Percentiles rank a stretch among this genome's conserved stretches.
phyloP scores from a whole-genome alignment of 2,113 vertebrate species.

The Phrynosoma blainvillii region DNA sequence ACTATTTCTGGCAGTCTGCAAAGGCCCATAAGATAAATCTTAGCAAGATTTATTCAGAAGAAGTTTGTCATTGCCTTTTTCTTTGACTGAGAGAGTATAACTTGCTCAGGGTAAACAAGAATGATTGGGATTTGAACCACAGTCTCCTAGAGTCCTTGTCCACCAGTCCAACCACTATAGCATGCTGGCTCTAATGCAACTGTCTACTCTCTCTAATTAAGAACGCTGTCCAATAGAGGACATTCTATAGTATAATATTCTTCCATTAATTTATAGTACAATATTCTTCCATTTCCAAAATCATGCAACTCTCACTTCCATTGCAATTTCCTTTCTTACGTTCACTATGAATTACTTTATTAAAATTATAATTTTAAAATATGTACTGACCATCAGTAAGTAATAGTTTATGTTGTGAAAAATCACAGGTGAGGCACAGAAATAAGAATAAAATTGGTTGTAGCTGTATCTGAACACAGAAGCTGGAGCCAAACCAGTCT shows the following conservation, averaged over 20 bases:
- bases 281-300: constrained; percentile 40
- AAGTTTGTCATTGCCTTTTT: too few species aligned
- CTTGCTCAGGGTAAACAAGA: too few species aligned
- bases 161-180: neutral
- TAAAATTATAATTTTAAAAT: constrained; percentile 69
- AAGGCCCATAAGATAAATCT: too few species aligned
- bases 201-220: neutral
- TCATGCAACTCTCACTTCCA: constrained; percentile 3
- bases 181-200: too few species aligned
- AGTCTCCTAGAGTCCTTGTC: too few species aligned
- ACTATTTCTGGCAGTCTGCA: too few species aligned
- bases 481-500: constrained; percentile 1
- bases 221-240: neutral
- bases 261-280: neutral
- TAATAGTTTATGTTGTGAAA: constrained; percentile 72
- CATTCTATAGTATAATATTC: neutral
- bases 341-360: constrained; percentile 63
- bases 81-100: too few species aligned
- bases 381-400: constrained; percentile 67
- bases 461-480: constrained; percentile 51
- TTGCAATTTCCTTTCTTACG: constrained; percentile 64
- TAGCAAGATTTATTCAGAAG: too few species aligned
- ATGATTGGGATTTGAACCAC: too few species aligned
- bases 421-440: constrained; percentile 73
- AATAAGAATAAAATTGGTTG: constrained; percentile 65